Evolutionary conservation across 2,888 invertebrate genomes (phyloP).

Genomic region (Chironomus riparius): DNA sequence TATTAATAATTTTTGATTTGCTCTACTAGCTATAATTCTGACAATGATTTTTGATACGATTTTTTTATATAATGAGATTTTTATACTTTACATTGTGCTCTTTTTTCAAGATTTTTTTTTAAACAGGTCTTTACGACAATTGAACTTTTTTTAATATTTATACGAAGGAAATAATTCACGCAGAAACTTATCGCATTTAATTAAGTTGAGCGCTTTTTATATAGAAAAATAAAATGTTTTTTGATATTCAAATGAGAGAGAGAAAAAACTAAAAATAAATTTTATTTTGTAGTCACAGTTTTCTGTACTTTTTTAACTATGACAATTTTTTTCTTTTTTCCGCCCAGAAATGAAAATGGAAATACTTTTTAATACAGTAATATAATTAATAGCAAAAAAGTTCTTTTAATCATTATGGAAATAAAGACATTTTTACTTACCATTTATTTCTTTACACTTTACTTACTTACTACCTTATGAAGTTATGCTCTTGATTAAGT

Average conservation of each 20-base stretch:
- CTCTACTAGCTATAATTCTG: not conserved
- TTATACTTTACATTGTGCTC: not conserved
- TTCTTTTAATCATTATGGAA: not conserved
- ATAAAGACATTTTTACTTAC: not conserved
- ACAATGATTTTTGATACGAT: not conserved
- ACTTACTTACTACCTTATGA: not conserved
- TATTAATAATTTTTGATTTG: not conserved
- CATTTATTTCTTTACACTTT: not conserved
- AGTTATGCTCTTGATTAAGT: not conserved
- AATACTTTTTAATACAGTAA: not conserved
- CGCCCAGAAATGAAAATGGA: slow-evolving; percentile 1
- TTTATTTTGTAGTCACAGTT: not conserved
- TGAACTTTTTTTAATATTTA: not conserved
- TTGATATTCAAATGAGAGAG: slow-evolving; percentile 4
- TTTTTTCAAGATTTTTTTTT: too few relatives aligned
- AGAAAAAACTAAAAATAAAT: not conserved
- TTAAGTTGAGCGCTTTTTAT: not conserved
- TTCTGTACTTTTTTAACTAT: not conserved
- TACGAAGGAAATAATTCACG: not conserved
- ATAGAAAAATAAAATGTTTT: not conserved
- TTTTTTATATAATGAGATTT: not conserved
- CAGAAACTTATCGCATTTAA: not conserved
- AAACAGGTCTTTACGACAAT: too few relatives aligned
- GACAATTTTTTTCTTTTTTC: not conserved
- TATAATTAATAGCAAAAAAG: not conserved